Base-by-base conservation (phyloP, 2,113 vertebrate species). In the Meleagris gallopavo region DNA sequence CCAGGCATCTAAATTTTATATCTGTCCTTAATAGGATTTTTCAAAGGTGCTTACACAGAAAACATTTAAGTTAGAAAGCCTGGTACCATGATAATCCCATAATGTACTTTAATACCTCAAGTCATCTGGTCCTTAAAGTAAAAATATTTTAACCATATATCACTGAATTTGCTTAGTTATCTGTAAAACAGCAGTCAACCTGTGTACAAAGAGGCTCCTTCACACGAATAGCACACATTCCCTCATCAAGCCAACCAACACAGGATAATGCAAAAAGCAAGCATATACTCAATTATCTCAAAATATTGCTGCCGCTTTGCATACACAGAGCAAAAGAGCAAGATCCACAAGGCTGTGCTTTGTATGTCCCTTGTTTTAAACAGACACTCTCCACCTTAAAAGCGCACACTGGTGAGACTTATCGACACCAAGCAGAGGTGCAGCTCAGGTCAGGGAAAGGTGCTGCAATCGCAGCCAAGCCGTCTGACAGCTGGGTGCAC, bases 401-500 rank as follows among this genome's bases (percentile, higher is more conserved):
- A 48, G 22, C 6, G 17, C 24, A 62, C 20, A 27, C 25, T 48
- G 3, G 1, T 0, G 11, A 85, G 50, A 54, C 36, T 4, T 32
- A 12, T 11, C 41, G 61, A 60, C 55, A 30, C 7, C 2, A 11
- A 55, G 38, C 8, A 30, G 32, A 57, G 30, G 17, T 19, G 27
- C 52, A 75, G 0, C 32, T n/a, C 29, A 60, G 46, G 18, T 4
- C 72, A 60, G 67, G 67, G 6, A 90, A 76, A 91, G 79, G 85
- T 73, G 27, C 34, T 40, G 11, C 22, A 25, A 27, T 5, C 27
- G 15, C 70, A 61, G 91, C 19, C 57, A 87, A 90, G 50, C 6
- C 60, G 19, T 9, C 2, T 3, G 4, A 36, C 34, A 88, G 41
- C 36, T 22, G 21, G 38, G 29, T 0, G 3, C 20, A 3, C 0